Evolutionary conservation across 2,888 invertebrate species (phyloP).

Genomic region (Agonopterix subpropinquella): DNA sequence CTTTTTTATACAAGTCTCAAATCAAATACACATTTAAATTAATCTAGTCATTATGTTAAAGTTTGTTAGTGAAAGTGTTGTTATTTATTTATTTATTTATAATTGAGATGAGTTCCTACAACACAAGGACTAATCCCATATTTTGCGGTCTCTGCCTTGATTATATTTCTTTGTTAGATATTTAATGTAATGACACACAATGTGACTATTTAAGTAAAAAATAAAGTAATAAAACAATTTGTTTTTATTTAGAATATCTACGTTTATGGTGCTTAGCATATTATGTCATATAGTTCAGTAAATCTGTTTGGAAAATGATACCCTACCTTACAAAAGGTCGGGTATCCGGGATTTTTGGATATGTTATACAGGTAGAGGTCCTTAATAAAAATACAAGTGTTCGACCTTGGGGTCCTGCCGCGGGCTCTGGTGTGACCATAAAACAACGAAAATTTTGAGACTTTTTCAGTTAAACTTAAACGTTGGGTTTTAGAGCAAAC

Average conservation of each 20-base stretch:
- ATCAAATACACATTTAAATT: constrained; percentile 40
- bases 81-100: constrained; percentile 51
- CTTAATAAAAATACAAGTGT: too few species aligned
- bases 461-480: too few species aligned
- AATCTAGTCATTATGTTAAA: constrained; percentile 68
- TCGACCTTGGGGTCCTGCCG: too few species aligned
- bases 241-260: constrained; percentile 8
- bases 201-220: constrained; percentile 60
- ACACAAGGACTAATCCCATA: constrained; percentile 53
- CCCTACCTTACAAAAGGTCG: too few species aligned
- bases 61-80: constrained; percentile 58
- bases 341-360: too few species aligned
- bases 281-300: too few species aligned
- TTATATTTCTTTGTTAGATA: constrained; percentile 49
- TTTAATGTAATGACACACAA: constrained; percentile 55
- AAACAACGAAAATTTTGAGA: too few species aligned
- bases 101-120: constrained; percentile 54
- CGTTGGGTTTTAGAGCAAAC: too few species aligned
- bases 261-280: too few species aligned
- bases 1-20: constrained; percentile 53
- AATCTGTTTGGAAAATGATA: too few species aligned
- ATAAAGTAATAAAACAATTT: constrained; percentile 27
- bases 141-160: constrained; percentile 48
- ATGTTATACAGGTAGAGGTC: too few species aligned
- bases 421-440: too few species aligned